phyloP scores from a whole-genome alignment of 1,140 invertebrate species.

The Drosophila teissieri region DNA sequence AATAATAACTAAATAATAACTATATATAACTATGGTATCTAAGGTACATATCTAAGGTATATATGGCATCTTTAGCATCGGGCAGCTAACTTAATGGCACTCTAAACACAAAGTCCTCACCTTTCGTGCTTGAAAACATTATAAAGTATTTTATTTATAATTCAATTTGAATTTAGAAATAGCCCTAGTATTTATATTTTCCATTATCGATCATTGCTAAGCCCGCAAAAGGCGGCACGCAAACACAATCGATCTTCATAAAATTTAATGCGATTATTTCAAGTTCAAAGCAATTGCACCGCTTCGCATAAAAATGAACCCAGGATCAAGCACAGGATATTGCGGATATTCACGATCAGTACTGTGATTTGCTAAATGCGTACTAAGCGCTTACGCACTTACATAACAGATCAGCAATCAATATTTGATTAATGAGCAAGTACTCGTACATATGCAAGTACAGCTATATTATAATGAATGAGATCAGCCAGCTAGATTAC shows the following conservation, averaged over 20 bases:
- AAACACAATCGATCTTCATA: slow-evolving; percentile 13
- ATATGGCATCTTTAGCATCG: no score
- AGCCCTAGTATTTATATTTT: background rate
- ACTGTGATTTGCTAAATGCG: background rate
- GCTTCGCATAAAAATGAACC: background rate
- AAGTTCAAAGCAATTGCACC: slow-evolving; percentile 11
- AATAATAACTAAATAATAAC: no score
- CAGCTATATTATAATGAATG: slow-evolving; percentile 46
- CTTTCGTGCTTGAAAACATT: background rate
- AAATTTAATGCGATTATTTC: slow-evolving; percentile 8
- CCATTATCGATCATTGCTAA: slow-evolving; percentile 8
- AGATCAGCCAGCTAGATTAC: slow-evolving; percentile 36
- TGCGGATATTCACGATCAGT: no score
- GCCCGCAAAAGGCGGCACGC: background rate
- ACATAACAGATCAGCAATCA: slow-evolving; percentile 21
- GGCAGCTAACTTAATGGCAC: no score
- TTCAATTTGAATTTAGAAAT: background rate
- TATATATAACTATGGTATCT: no score
- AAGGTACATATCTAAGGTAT: no score
- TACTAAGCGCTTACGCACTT: slow-evolving; percentile 18
- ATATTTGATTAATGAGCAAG: slow-evolving; percentile 37
- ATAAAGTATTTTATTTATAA: background rate
- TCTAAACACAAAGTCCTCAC: background rate
- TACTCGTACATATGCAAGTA: background rate
- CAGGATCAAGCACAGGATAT: no score